Conservation (phyloP, 2,888 invertebrate genomes). For the Linnaemya vulpina region DNA sequence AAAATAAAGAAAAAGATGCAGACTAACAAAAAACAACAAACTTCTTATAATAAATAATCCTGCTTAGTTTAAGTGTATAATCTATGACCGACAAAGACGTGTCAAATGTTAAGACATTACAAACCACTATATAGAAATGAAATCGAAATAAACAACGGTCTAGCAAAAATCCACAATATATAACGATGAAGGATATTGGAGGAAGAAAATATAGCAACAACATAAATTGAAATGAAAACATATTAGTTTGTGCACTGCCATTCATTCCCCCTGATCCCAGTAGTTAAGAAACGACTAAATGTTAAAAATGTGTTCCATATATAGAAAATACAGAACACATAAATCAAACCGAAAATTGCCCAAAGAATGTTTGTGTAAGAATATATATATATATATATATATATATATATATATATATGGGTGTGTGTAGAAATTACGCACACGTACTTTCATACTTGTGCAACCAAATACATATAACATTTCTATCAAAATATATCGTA, state of each 20-base stretch:
- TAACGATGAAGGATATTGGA: conserved; percentile 48
- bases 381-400: no score
- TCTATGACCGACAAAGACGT: conserved; percentile 78
- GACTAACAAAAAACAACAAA: conserved; percentile 45
- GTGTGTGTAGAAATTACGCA: conserved; percentile 2
- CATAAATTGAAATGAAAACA: conserved; percentile 63
- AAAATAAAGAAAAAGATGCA: not conserved
- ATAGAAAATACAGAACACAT: conserved; percentile 57
- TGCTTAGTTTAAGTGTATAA: conserved; percentile 73
- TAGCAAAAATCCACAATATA: conserved; percentile 9
- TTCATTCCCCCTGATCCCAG: conserved; percentile 34
- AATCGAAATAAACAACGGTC: conserved; percentile 48
- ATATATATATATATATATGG: conserved; percentile 8
- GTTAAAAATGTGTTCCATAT: conserved; percentile 58
- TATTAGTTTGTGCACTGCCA: conserved; percentile 51
- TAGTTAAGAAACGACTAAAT: conserved; percentile 53
- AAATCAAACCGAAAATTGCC: conserved; percentile 61
- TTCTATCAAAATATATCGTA: conserved; percentile 59
- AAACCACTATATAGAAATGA: conserved; percentile 71
- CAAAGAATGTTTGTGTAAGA: no score
- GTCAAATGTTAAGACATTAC: conserved; percentile 82
- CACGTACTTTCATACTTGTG: not conserved
- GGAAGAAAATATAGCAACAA: conserved; percentile 13
- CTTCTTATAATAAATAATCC: conserved; percentile 65
- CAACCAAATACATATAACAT: conserved; percentile 29